Evolutionary conservation across 2,113 vertebrate species (phyloP), one percentile per base, ranked within the genome.

Genomic region (Nothocercus nigrocapillus): DNA sequence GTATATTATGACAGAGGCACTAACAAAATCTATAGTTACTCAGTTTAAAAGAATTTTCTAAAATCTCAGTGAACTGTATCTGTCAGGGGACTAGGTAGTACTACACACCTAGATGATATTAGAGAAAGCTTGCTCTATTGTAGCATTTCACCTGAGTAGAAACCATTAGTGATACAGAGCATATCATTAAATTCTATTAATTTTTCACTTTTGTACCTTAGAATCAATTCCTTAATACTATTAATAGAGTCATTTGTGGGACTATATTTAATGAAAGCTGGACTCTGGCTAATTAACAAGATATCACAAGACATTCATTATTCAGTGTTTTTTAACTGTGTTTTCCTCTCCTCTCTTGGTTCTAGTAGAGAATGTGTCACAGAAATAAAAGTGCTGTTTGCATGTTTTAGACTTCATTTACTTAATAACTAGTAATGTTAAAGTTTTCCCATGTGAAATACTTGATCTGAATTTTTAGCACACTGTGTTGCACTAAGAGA

Each of bases 401-500:
- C 11, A 16, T 83, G n/a, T 91, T 90, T 81, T 49, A 81, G 84
- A 56, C 32, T 44, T 20, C 32, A 44, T 9, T 44, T 73, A 66
- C n/a, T 58, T 77, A 85, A 77, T 82, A 90, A 90, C 82, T 78
- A 81, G 47, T 53, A 85, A 69, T 81, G 68, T 75, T 94, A 85
- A 11, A 9, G n/a, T 77, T 90, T 69, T 95, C 18, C 72, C 36
- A n/a, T 34, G 42, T 30, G 53, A 88, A 59, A 49, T 58, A 40
- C 15, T 89, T 91, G 9, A 77, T 61, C 61, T 78, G 62, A 78
- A 58, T 53, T 93, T 85, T 82, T 72, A 75, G 45, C 66, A 36
- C 56, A 25, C 7, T 5, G 20, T 6, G 5, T 42, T 85, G 32
- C 32, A 17, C 22, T 56, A 53, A 32, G 47, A n/a, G 63, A 16